A percentile compares a stretch with the other conserved stretches of the same genome.
phyloP scores from a whole-genome alignment of 2,888 invertebrate genomes.

The Ommatoiulus sabulosus region DNA sequence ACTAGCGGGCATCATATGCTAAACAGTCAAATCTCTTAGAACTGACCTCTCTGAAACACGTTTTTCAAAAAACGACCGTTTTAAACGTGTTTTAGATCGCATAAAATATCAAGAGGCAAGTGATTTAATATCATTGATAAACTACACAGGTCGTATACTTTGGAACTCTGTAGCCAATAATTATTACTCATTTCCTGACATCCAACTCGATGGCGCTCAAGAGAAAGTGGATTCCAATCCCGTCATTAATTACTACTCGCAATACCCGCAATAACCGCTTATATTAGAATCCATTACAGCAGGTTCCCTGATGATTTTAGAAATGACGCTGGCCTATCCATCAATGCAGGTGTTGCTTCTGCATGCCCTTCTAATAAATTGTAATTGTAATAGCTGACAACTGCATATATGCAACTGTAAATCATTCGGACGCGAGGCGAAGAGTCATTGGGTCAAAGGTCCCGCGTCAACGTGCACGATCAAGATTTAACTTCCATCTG shows the following conservation, averaged over 20 bases:
- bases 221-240: background rate
- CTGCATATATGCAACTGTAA: background rate
- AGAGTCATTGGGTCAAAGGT: background rate
- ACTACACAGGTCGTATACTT: too few species aligned
- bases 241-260: background rate
- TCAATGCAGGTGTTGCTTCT: background rate
- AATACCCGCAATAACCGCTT: background rate
- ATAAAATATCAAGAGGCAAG: too few species aligned
- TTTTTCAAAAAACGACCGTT: too few species aligned
- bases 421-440: background rate
- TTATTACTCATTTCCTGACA: conserved; percentile 57
- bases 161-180: conserved; percentile 58
- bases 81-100: too few species aligned
- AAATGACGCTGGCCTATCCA: background rate
- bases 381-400: too few species aligned
- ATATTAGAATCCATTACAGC: background rate
- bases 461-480: background rate
- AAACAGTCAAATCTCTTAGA: too few species aligned
- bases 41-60: too few species aligned
- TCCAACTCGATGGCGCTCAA: background rate
- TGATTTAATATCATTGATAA: too few species aligned
- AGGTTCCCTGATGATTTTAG: background rate
- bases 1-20: too few species aligned
- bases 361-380: background rate
- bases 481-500: background rate